These are phyloP conservation scores for Drosophila mettleri DNA, from an alignment of 2,888 invertebrate species.

Conservation along the genomic window DNA sequence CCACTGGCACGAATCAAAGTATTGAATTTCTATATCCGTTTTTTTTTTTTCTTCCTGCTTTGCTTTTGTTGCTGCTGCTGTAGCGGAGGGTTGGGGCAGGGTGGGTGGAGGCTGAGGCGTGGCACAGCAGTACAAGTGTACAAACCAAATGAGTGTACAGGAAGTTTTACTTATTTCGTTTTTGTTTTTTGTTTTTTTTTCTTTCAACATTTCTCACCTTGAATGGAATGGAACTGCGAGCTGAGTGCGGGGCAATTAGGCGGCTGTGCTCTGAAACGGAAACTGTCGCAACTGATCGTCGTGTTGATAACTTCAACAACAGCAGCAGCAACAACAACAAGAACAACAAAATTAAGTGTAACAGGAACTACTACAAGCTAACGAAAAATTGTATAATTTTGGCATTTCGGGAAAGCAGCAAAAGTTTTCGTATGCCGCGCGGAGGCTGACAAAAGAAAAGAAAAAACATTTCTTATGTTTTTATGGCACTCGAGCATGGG, in stretches of 20 bases:
- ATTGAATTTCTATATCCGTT: constrained; percentile 85
- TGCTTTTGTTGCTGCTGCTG: constrained; percentile 27
- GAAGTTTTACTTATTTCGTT: constrained; percentile 54
- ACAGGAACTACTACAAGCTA: constrained; percentile 44
- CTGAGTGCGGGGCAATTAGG: constrained; percentile 60
- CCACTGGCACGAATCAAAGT: constrained; percentile 84
- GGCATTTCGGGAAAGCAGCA: constrained; percentile 53
- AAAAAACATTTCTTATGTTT: constrained; percentile 54
- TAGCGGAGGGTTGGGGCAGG: too few species aligned
- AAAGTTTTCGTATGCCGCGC: constrained; percentile 55
- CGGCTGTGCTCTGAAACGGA: constrained; percentile 76
- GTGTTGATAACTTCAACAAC: constrained; percentile 77
- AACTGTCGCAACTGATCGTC: constrained; percentile 82
- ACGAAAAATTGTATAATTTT: constrained; percentile 57
- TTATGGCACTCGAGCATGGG: neutral
- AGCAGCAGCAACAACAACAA: constrained; percentile 32
- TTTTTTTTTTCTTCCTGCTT: constrained; percentile 48
- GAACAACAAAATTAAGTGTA: constrained; percentile 33
- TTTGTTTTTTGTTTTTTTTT: constrained; percentile 15
- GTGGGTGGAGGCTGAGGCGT: neutral
- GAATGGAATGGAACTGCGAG: constrained; percentile 43
- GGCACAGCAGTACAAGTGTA: constrained; percentile 26
- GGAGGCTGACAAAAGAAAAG: constrained; percentile 46
- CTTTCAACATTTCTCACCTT: constrained; percentile 65
- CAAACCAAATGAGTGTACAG: constrained; percentile 73